phyloP scores from a whole-genome alignment of 2,797 vertebrate genomes.

The Arnoldichthys spilopterus region DNA sequence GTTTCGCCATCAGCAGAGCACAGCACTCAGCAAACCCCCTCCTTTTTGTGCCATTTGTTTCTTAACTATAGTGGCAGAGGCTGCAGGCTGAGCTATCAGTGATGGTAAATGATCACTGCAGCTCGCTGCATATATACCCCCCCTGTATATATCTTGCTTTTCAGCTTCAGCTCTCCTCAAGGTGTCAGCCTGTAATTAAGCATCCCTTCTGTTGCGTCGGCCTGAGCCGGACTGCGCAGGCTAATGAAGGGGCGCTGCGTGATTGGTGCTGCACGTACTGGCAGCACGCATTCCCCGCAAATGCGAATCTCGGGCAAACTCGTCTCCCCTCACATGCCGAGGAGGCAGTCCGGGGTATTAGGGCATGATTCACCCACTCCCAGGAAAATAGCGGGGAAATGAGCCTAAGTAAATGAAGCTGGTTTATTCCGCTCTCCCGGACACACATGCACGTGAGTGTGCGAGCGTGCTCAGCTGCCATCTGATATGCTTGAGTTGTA shows the following conservation, averaged over 20 bases:
- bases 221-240: constrained; percentile 12
- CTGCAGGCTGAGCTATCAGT: constrained; percentile 30
- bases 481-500: constrained; percentile 76
- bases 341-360: constrained; percentile 40
- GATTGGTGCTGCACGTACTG: constrained; percentile 69
- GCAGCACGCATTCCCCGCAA: constrained; percentile 32
- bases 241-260: constrained; percentile 32
- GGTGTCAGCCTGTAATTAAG: constrained; percentile 52
- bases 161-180: constrained; percentile 36
- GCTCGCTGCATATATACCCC: background rate
- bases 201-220: constrained; percentile 32
- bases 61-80: constrained; percentile 17
- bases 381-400: constrained; percentile 44
- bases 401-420: constrained; percentile 43
- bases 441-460: constrained; percentile 55
- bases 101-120: constrained; percentile 29
- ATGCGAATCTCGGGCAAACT: constrained; percentile 23
- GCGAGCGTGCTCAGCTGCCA: constrained; percentile 68
- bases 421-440: constrained; percentile 36
- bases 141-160: constrained; percentile 6
- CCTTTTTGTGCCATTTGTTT: constrained; percentile 12
- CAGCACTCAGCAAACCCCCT: constrained; percentile 4
- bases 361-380: constrained; percentile 40
- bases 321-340: constrained; percentile 38
- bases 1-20: background rate